These are phyloP conservation scores for Neotoxoptera formosana DNA, from an alignment of 1,140 invertebrate genomes.

Conservation along the genomic window DNA sequence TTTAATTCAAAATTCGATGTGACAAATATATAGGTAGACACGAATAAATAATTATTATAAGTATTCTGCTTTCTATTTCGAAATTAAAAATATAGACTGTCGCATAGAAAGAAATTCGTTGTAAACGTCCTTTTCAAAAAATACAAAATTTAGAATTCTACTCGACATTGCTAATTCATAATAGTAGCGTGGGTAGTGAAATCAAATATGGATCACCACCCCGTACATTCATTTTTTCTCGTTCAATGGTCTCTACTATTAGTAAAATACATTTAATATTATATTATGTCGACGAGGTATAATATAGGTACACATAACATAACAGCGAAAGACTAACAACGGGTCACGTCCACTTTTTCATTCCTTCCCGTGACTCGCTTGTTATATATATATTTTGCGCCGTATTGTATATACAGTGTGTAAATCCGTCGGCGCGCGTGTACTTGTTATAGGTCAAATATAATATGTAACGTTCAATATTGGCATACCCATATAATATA, in stretches of 20 bases:
- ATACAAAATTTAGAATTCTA: background rate
- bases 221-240: background rate
- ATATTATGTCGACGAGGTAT: background rate
- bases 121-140: background rate
- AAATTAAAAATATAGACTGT: background rate
- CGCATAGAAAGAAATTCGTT: background rate
- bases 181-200: background rate
- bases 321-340: background rate
- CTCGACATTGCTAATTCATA: background rate
- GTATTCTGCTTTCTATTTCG: background rate
- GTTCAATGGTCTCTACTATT: background rate
- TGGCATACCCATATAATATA: background rate
- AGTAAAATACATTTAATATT: background rate
- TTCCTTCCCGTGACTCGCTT: background rate
- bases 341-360: background rate
- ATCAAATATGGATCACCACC: background rate
- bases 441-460: slow-evolving; percentile 29
- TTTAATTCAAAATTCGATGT: background rate
- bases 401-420: background rate
- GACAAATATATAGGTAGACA: background rate
- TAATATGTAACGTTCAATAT: slow-evolving; percentile 12
- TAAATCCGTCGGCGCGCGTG: background rate
- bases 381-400: background rate
- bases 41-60: background rate
- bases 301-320: background rate